Evolutionary conservation across 2,797 vertebrate species (phyloP).

Genomic region (Valencia hispanica): DNA sequence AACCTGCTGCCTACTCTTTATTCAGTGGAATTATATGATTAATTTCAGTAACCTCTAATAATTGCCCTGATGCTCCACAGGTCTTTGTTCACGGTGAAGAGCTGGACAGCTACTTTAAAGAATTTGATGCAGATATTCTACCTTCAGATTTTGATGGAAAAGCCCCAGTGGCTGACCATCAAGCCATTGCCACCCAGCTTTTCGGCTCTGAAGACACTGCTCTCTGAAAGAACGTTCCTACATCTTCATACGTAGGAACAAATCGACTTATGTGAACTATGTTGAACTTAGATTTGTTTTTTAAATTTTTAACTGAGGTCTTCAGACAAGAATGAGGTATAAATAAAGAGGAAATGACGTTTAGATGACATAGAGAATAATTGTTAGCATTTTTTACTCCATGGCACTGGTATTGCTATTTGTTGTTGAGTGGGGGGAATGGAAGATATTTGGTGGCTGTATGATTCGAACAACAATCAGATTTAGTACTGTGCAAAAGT

Average conservation of each 20-base stretch:
- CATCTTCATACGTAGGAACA: conserved; percentile 16
- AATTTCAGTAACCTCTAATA: not conserved
- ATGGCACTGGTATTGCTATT: not conserved
- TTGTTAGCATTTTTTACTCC: conserved; percentile 32
- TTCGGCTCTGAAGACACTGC: conserved; percentile 94
- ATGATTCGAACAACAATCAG: conserved; percentile 14
- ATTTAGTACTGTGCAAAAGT: no score
- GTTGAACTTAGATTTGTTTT: conserved; percentile 34
- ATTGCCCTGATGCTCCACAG: conserved; percentile 63
- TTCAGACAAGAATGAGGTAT: conserved; percentile 14
- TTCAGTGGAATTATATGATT: not conserved
- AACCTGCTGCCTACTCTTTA: not conserved
- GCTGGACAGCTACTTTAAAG: conserved; percentile 88
- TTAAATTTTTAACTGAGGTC: conserved; percentile 11
- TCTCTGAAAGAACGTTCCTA: conserved; percentile 74
- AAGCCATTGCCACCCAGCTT: conserved; percentile 84
- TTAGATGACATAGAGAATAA: conserved; percentile 42
- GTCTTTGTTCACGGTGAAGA: conserved; percentile 94
- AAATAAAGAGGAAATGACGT: conserved; percentile 34
- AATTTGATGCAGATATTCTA: conserved; percentile 88
- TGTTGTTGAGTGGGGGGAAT: not conserved
- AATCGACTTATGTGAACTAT: conserved; percentile 29
- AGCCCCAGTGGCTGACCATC: conserved; percentile 84
- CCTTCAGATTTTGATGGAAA: conserved; percentile 92
- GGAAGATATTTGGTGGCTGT: not conserved